Evolutionary conservation across 2,888 invertebrate species (phyloP), one percentile per base, ranked within the genome.

Genomic region (Thalpophila matura): DNA sequence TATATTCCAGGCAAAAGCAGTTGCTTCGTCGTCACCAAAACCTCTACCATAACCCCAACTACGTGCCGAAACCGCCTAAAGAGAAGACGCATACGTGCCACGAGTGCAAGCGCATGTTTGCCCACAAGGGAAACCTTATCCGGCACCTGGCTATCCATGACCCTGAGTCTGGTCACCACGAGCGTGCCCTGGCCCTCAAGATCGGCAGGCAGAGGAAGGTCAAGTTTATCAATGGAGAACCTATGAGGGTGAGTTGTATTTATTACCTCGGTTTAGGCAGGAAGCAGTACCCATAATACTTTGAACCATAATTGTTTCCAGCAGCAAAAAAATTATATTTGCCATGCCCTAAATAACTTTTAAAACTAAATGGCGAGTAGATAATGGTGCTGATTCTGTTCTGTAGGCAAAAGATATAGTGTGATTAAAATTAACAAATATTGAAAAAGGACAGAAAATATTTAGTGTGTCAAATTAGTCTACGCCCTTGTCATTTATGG

Each of bases 131-230:
- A 33, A 99, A 99, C 92, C 96, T 99, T 14, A 98, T 99, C 84
- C 96, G 99, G 0, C 99, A 99, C 86, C 96, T 99, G 96, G 98
- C 98, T 3, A 96, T 98, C 0, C 99, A 99, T 85, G 98, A 99
- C 92, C 98, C 98, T 0, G 98, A 98, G 33, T 97, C 98, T 0
- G 96, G 96, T 6, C 95, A 97, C 26, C 97, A 96, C 51, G 97
- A 97, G 81, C 96, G 97, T 63, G 97, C 97, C 20, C 92, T 97
- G 1, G 97, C 97, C 0, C 93, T 98, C 6, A 98, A 97, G 87
- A 86, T 98, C 22, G 98, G 98, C 5, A 94, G 98, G 12, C 97
- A 97, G 89, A 97, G 96, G 92, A 97, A 97, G 83, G 96, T 97
- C 63, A 97, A 97, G 80, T 95, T 84, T 65, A 81, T 96, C 66